Conservation (phyloP, 2,113 vertebrate genomes). For the Lynx canadensis region DNA sequence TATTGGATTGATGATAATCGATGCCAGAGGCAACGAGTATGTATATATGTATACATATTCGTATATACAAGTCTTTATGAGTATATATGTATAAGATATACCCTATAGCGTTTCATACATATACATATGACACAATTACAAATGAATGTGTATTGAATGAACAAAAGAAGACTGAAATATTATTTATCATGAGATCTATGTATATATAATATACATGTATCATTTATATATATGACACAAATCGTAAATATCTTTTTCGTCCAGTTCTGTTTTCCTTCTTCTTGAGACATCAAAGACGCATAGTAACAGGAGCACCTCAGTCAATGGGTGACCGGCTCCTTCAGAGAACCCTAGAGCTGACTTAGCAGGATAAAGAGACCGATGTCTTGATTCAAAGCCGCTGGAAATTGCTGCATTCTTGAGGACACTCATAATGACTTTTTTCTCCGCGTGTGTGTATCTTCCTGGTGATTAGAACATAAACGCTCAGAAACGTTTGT, state of each 20-base stretch:
- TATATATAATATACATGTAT: neutral
- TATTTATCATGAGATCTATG: no score
- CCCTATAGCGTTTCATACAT: neutral
- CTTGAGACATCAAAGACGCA: fast-evolving
- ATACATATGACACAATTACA: neutral
- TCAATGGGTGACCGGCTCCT: neutral
- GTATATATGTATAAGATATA: no score
- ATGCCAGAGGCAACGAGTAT: neutral
- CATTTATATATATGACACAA: neutral
- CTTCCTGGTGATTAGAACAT: neutral
- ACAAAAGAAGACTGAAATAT: neutral
- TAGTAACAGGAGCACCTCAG: neutral
- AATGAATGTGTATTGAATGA: neutral
- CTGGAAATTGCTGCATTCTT: neutral
- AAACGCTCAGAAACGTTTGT: neutral
- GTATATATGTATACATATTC: fast-evolving
- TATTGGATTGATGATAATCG: neutral
- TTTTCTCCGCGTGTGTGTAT: neutral
- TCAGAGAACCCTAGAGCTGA: neutral
- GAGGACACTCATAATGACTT: no score
- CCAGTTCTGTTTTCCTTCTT: neutral
- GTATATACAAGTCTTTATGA: neutral
- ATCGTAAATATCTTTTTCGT: neutral
- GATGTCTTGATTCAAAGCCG: neutral
- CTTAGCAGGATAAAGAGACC: neutral